phyloP scores from a whole-genome alignment of 2,888 invertebrate species.

The Tenthredo livida region DNA sequence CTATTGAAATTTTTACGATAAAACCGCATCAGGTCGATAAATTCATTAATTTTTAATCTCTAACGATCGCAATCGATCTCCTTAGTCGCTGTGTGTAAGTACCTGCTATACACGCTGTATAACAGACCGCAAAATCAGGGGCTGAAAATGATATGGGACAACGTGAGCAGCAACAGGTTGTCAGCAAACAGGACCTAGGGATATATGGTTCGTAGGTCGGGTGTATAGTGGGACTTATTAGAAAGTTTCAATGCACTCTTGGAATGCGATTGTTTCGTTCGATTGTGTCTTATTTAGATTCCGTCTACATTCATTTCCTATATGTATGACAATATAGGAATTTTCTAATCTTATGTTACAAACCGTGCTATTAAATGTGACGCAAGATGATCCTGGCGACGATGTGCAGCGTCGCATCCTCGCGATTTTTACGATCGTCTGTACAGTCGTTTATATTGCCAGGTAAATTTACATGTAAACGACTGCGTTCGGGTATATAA shows the following conservation, averaged over 20 bases:
- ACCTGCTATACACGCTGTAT: neutral
- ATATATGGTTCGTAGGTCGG: constrained; percentile 5
- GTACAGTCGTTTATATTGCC: neutral
- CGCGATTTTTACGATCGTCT: neutral
- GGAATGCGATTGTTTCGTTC: constrained; percentile 67
- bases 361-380: neutral
- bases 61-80: neutral
- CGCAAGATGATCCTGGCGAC: neutral
- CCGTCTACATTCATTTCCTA: constrained; percentile 61
- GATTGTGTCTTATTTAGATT: constrained; percentile 68
- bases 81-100: too few relatives aligned
- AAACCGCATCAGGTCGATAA: constrained; percentile 14
- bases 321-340: neutral
- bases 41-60: constrained; percentile 7
- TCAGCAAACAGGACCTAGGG: constrained; percentile 15
- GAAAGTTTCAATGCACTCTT: constrained; percentile 63
- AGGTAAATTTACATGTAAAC: too few relatives aligned
- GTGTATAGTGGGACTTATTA: constrained; percentile 58
- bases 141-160: constrained; percentile 54
- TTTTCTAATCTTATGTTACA: neutral
- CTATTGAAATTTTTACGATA: constrained; percentile 9
- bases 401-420: neutral
- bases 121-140: constrained; percentile 20
- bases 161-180: constrained; percentile 65
- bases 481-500: neutral